phyloP scores from a whole-genome alignment of 2,797 vertebrate genomes.

The Helicolenus hilgendorfi region DNA sequence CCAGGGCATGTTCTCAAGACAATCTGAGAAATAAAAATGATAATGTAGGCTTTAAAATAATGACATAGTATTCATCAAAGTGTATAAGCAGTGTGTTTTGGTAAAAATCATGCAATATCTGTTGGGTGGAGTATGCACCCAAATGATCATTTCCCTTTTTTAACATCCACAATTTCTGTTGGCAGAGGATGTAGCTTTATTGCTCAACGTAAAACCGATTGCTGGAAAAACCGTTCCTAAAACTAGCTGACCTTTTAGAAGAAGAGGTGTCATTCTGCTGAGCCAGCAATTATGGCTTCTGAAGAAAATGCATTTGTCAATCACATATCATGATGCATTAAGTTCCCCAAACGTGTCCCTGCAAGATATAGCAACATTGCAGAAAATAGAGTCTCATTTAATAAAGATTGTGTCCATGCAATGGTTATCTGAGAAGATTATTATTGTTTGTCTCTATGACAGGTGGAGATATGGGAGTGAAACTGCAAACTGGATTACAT shows the following conservation, averaged over 20 bases:
- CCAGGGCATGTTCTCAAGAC: neutral
- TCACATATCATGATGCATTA: neutral
- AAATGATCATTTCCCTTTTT: constrained; percentile 82
- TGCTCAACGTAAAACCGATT: constrained; percentile 74
- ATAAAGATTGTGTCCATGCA: neutral
- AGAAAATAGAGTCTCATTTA: neutral
- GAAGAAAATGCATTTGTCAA: constrained; percentile 43
- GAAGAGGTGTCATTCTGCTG: constrained; percentile 50
- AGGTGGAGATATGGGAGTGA: neutral
- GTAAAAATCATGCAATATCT: constrained; percentile 20
- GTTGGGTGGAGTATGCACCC: constrained; percentile 34
- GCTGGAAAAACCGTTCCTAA: constrained; percentile 36
- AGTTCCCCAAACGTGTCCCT: neutral
- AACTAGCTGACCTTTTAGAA: constrained; percentile 35
- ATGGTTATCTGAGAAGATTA: neutral
- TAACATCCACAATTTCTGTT: constrained; percentile 76
- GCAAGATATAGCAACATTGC: neutral
- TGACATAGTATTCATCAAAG: neutral
- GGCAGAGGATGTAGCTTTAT: constrained; percentile 72
- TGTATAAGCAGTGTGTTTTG: neutral
- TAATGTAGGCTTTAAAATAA: neutral
- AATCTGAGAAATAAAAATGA: neutral
- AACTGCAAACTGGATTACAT: neutral
- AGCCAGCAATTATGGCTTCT: constrained; percentile 57
- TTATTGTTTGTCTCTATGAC: neutral